Evolutionary conservation across 1,140 invertebrate species (phyloP).

Genomic region (Planococcus citri): DNA sequence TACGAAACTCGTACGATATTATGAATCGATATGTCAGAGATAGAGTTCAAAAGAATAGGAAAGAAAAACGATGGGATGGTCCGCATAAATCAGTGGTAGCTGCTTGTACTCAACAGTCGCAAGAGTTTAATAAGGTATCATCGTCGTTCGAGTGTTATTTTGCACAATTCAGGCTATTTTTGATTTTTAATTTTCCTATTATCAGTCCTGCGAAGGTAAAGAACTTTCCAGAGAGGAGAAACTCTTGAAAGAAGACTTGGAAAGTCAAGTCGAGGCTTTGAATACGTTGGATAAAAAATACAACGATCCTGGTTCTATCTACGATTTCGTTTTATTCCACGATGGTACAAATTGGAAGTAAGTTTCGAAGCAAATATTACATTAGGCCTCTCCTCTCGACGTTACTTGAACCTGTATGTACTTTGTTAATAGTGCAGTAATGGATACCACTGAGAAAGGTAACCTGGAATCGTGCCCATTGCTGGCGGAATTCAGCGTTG

Average conservation of each 20-base stretch:
- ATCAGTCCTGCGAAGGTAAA: slow-evolving; percentile 33
- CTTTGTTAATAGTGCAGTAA: slow-evolving; percentile 46
- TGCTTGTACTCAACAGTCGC: slow-evolving; percentile 36
- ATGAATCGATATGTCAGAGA: slow-evolving; percentile 75
- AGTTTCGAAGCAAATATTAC: too few relatives aligned
- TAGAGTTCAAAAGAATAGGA: slow-evolving; percentile 66
- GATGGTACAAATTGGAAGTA: slow-evolving; percentile 68
- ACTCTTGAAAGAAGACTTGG: slow-evolving; percentile 76
- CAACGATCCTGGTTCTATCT: slow-evolving; percentile 71
- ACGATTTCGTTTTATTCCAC: slow-evolving; percentile 87
- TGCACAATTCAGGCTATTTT: background rate
- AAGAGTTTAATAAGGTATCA: slow-evolving; percentile 22
- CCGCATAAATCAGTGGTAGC: slow-evolving; percentile 63
- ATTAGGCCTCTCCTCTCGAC: too few relatives aligned
- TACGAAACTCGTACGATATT: slow-evolving; percentile 73
- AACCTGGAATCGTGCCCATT: slow-evolving; percentile 59
- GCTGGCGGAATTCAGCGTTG: slow-evolving; percentile 73
- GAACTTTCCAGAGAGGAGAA: slow-evolving; percentile 56
- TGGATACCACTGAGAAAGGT: slow-evolving; percentile 75
- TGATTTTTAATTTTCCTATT: background rate
- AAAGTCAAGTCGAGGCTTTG: slow-evolving; percentile 71
- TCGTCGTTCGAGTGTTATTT: background rate
- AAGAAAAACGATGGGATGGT: slow-evolving; percentile 75
- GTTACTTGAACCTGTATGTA: too few relatives aligned
- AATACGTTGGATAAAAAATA: slow-evolving; percentile 73